Base-by-base conservation (phyloP, 2,888 invertebrate genomes). In the Orthosia cruda region DNA sequence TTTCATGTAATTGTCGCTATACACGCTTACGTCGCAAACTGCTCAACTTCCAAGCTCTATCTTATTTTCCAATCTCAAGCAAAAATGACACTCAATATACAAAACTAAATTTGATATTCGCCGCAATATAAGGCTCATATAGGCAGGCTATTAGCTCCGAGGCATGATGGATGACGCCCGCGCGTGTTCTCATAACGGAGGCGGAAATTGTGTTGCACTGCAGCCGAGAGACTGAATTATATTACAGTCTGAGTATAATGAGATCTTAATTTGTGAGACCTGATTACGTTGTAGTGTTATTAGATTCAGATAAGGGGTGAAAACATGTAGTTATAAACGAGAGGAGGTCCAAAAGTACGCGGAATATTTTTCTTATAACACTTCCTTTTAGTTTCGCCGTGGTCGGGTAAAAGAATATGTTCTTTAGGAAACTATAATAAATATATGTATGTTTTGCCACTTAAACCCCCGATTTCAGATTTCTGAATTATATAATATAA, bases 121-220 rank as follows among this genome's bases (percentile, higher is more conserved):
- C 11, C 32, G 9, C 20, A 20, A 50, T 61, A 80, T 63, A 16
- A 49, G 57, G 80, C 40, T 82, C 63, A 59, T 75, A 75, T 52
- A 83, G 61, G 58, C 72, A 73, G 58, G 61, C 70, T 78, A 81
- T 85, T 78, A 78, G 82, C 67, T 72, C 20, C 26, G 64, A 47
- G 61, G 58, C 45, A 58, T 86, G 88, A 86, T 86, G 78, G 87
- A 86, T 86, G 86, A 69, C 57, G 50, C 65, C 49, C 71, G 18
- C n/a, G 45, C 70, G 69, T 59, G 71, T 59, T 55, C 64, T 23
- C 54, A 74, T 76, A 69, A 74, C 83, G 58, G 63, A 69, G 26
- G 23, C 61, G 80, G 71, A 86, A 73, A 86, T 83, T 85, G 87
- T 80, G 75, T 66, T 83, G 80, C 76, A 79, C 58, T 68, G 54